phyloP scores from a whole-genome alignment of 64 coral and sea anemone genomes.

The Montipora foliosa region DNA sequence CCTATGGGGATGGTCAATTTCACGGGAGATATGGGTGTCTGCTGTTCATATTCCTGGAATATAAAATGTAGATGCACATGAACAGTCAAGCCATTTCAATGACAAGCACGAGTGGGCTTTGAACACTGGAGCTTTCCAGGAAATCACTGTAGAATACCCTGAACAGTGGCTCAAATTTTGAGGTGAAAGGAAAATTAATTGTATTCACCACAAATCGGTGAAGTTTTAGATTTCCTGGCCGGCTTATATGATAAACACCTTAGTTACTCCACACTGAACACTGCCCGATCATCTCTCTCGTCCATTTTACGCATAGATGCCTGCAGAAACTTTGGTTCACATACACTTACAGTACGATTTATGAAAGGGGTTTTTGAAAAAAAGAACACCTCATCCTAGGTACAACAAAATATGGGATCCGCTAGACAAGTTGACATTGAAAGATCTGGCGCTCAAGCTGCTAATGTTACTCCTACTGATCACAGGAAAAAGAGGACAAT shows the following conservation, averaged over 20 bases:
- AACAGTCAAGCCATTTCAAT: conserved; percentile 58
- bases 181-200: too few relatives aligned
- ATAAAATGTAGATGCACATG: conserved; percentile 61
- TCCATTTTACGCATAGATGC: too few relatives aligned
- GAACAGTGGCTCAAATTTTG: too few relatives aligned
- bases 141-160: conserved; percentile 6
- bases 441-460: conserved; percentile 61
- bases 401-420: conserved; percentile 68
- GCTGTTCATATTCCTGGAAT: conserved; percentile 54
- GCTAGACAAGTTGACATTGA: conserved; percentile 37
- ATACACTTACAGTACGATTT: conserved; percentile 33
- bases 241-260: too few relatives aligned
- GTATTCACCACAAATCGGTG: not conserved
- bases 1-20: conserved; percentile 68
- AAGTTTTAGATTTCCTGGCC: too few relatives aligned
- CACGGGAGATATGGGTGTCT: conserved; percentile 55
- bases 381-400: conserved; percentile 44
- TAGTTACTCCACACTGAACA: too few relatives aligned
- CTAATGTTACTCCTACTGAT: conserved; percentile 57
- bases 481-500: conserved; percentile 28
- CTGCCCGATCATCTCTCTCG: too few relatives aligned
- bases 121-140: conserved; percentile 20
- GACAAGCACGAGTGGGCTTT: conserved; percentile 65
- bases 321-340: too few relatives aligned
- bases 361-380: conserved; percentile 69